phyloP scores from a whole-genome alignment of 2,797 vertebrate genomes.

The Sebastes iracundus region DNA sequence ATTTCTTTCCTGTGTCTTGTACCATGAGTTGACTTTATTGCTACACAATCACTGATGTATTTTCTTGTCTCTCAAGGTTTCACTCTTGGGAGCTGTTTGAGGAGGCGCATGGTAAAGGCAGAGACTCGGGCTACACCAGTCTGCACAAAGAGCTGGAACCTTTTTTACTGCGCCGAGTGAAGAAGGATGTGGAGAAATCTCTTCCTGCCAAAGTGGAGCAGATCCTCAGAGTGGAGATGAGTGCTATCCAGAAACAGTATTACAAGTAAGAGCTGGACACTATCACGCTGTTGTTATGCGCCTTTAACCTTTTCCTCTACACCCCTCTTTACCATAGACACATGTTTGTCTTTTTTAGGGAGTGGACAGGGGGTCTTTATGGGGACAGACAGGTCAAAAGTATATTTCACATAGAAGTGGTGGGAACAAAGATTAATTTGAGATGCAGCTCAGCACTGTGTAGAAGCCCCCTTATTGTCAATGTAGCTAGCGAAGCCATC shows the following conservation, averaged over 20 bases:
- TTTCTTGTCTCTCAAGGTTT: slow-evolving; percentile 84
- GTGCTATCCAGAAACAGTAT: slow-evolving; percentile 94
- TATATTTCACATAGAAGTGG: too few species aligned
- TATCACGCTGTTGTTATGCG: background rate
- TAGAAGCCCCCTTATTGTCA: too few species aligned
- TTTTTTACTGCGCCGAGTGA: slow-evolving; percentile 94
- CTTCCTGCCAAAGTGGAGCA: slow-evolving; percentile 99
- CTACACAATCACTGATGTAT: background rate
- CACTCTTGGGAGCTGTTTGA: slow-evolving; percentile 98
- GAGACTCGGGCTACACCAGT: slow-evolving; percentile 96
- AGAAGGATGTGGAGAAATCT: slow-evolving; percentile 99
- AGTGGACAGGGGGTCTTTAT: too few species aligned
- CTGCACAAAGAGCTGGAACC: slow-evolving; percentile 98
- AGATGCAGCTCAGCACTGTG: too few species aligned
- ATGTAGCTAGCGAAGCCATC: too few species aligned
- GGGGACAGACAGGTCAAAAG: too few species aligned
- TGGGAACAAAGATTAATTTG: too few species aligned
- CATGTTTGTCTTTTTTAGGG: too few species aligned
- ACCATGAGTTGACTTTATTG: background rate
- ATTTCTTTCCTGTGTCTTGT: background rate
- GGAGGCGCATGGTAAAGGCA: slow-evolving; percentile 96
- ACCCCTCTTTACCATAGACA: background rate
- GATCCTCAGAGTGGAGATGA: slow-evolving; percentile 98
- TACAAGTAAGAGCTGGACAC: slow-evolving; percentile 78
- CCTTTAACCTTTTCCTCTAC: background rate